These are phyloP conservation scores for Corythoichthys intestinalis DNA, from an alignment of 2,113 vertebrate genomes.

Conservation along the genomic window DNA sequence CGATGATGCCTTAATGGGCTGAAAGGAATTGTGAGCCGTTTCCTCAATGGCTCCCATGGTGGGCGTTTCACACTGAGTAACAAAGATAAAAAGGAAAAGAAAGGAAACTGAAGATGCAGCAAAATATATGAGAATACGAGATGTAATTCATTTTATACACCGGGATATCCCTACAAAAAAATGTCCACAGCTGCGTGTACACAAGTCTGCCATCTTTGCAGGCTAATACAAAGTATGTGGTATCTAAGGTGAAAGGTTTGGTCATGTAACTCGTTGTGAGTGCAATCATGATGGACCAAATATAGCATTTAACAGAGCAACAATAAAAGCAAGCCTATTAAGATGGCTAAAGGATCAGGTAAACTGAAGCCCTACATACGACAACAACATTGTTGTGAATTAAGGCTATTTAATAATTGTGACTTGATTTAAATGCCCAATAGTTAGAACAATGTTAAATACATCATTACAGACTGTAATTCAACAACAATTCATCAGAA, in stretches of 20 bases:
- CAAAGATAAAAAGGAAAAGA: slow-evolving; percentile 10
- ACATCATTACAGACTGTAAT: no score
- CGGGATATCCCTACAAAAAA: slow-evolving; percentile 5
- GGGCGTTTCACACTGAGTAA: slow-evolving; percentile 1
- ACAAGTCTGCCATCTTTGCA: slow-evolving; percentile 32
- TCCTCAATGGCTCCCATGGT: slow-evolving; percentile 7
- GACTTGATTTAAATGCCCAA: no score
- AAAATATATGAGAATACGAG: slow-evolving; percentile 5
- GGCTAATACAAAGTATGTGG: slow-evolving; percentile 1
- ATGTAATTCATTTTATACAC: slow-evolving; percentile 24
- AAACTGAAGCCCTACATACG: no score
- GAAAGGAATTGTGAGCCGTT: slow-evolving; percentile 14
- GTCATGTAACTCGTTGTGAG: neutral
- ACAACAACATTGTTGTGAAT: no score
- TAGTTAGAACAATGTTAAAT: no score
- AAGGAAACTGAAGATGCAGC: slow-evolving; percentile 14
- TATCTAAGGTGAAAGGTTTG: neutral
- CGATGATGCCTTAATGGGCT: slow-evolving; percentile 24
- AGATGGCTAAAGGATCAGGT: no score
- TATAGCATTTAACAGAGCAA: no score
- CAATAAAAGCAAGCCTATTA: no score
- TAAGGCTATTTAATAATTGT: no score
- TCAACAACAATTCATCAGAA: no score
- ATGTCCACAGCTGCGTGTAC: slow-evolving; percentile 14
- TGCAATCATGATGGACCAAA: no score